Conservation (phyloP, 2,113 vertebrate species). For the Bolborhynchus lineola region DNA sequence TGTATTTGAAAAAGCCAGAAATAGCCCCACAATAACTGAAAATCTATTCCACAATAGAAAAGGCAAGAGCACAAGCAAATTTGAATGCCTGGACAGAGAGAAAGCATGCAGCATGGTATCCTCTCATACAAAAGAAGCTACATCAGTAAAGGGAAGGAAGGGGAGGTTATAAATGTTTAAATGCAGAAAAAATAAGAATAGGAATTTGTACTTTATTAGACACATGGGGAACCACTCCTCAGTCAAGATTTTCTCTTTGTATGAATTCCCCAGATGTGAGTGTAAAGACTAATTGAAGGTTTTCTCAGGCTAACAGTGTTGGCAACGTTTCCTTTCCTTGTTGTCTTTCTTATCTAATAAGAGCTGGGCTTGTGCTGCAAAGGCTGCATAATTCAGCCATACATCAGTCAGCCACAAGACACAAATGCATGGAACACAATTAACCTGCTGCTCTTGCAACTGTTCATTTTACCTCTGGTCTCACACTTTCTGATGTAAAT, state of each 20-base stretch:
- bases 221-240: neutral
- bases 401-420: neutral
- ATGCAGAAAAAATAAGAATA: neutral
- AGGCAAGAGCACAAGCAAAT: neutral
- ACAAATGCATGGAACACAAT: neutral
- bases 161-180: neutral
- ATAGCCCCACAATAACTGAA: neutral
- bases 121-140: neutral
- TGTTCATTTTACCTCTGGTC: neutral
- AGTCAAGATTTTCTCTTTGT: neutral
- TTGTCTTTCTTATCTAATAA: neutral
- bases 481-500: neutral
- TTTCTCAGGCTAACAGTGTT: neutral
- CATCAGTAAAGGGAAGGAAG: neutral
- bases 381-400: neutral
- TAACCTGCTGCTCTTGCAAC: neutral
- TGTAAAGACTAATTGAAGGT: neutral
- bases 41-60: neutral
- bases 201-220: neutral
- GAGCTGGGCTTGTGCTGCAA: neutral
- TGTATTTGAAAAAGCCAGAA: neutral
- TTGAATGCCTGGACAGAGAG: neutral
- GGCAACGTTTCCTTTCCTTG: neutral
- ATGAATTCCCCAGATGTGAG: neutral
- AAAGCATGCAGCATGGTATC: neutral